Base-by-base conservation (phyloP, 2,888 invertebrate species). In the Apocheima hispidaria region DNA sequence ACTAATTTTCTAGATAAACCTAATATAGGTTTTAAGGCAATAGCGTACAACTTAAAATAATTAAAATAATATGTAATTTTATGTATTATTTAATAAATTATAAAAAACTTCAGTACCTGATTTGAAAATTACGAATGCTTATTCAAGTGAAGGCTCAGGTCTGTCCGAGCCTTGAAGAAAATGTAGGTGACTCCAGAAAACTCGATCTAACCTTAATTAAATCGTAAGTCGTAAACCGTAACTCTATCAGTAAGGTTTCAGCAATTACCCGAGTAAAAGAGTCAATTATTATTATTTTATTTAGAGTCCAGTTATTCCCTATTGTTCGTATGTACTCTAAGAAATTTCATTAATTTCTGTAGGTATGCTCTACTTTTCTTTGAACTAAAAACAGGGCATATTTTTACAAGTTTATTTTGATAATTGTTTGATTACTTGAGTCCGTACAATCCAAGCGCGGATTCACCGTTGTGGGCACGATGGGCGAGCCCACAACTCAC, bases 171-270 rank as follows among this genome's bases (percentile, higher is more conserved):
- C 48, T 21, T 36, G 7, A 38, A n/a, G 12, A 6, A 50, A 50
- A 50, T 50, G 16, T 50, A 50, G 50, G 50, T 50, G 38, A 50
- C 36, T 50, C 36, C 16, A 38, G 26, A 50, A 38, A 26, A 30
- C 12, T 30, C 46, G 16, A 9, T 26, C 4, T 7, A 18, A 16
- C 21, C 12, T 28, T 20, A 33, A 48, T 16, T 20, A 38, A 51
- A 51, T 51, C 41, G 40, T 2, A 40, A n/a, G n/a, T n/a, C n/a
- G n/a, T n/a, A 40, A 10, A 2, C 20, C 20, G 20, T 40, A 28
- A 26, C 51, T 28, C n/a, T 16, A 26, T 23, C 30, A 2, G n/a
- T 30, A 51, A 40, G 51, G 40, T 12, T 38, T 51, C 51, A 40
- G 20, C 51, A 51, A 30, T 41, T 51, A 20, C 7, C 9, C 4